Evolutionary conservation across 2,888 invertebrate species (phyloP).

Genomic region (Cistogaster globosa): DNA sequence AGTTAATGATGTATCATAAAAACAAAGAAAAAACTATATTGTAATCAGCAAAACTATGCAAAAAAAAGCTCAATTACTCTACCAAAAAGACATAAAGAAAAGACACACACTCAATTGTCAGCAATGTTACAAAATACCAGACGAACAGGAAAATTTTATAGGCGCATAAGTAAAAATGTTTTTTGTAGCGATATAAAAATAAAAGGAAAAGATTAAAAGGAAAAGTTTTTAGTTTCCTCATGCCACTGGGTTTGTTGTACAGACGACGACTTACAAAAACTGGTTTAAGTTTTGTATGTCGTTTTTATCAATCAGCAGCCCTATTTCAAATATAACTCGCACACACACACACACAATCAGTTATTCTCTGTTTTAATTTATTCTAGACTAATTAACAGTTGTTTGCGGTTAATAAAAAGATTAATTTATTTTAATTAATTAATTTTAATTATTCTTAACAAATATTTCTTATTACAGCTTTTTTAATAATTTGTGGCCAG

Average conservation of each 20-base stretch:
- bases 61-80: not conserved
- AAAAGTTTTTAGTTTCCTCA: conserved; percentile 69
- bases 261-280: not conserved
- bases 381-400: not conserved
- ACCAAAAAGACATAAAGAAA: conserved; percentile 13
- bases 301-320: conserved; percentile 30
- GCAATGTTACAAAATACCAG: conserved; percentile 48
- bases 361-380: not conserved
- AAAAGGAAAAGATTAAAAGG: conserved; percentile 39
- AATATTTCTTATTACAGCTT: no score
- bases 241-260: conserved; percentile 60
- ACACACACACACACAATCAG: not conserved
- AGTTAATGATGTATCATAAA: not conserved
- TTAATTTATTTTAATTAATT: not conserved
- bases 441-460: not conserved
- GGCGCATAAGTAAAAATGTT: not conserved
- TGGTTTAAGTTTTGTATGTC: not conserved
- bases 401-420: not conserved
- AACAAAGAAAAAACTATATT: not conserved
- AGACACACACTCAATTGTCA: conserved; percentile 9
- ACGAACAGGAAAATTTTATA: conserved; percentile 47
- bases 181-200: conserved; percentile 10
- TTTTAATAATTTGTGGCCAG: not conserved
- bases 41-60: conserved; percentile 9
- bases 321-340: not conserved